These are phyloP conservation scores for Drosophila mimica DNA, from an alignment of 2,888 invertebrate genomes.

Conservation along the genomic window DNA sequence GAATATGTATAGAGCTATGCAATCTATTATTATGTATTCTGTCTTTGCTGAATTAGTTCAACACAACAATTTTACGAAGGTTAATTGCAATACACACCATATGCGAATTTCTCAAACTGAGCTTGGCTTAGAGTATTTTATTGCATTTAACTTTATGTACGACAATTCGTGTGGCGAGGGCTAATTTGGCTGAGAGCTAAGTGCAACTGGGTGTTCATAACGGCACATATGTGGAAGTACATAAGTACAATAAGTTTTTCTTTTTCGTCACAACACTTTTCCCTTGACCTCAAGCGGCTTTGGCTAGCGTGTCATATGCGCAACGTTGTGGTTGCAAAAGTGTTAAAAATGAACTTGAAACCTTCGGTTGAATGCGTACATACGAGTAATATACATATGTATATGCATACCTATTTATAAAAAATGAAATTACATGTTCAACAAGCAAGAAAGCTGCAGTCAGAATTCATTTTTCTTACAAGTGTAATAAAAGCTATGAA, in stretches of 20 bases:
- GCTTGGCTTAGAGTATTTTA: not conserved
- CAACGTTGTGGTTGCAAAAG: constrained; percentile 1
- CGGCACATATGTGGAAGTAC: not conserved
- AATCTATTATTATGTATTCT: not conserved
- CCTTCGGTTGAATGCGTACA: not conserved
- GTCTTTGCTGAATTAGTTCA: not conserved
- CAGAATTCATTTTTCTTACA: not conserved
- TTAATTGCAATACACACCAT: not conserved
- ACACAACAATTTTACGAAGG: no score
- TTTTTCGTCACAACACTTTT: not conserved
- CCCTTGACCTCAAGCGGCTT: constrained; percentile 1
- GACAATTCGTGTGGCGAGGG: not conserved
- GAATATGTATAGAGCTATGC: not conserved
- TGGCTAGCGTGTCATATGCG: constrained; percentile 36
- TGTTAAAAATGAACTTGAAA: constrained; percentile 4
- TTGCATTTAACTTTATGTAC: not conserved
- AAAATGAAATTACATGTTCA: not conserved
- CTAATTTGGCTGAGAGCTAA: not conserved
- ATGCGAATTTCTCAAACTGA: not conserved
- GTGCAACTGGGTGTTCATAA: not conserved
- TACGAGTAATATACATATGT: not conserved
- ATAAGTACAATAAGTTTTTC: not conserved
- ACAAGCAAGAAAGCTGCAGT: not conserved
- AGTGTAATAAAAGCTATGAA: not conserved
- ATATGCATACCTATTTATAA: not conserved